Evolutionary conservation across 2,888 invertebrate species (phyloP).

Genomic region (Synergus japonicus): DNA sequence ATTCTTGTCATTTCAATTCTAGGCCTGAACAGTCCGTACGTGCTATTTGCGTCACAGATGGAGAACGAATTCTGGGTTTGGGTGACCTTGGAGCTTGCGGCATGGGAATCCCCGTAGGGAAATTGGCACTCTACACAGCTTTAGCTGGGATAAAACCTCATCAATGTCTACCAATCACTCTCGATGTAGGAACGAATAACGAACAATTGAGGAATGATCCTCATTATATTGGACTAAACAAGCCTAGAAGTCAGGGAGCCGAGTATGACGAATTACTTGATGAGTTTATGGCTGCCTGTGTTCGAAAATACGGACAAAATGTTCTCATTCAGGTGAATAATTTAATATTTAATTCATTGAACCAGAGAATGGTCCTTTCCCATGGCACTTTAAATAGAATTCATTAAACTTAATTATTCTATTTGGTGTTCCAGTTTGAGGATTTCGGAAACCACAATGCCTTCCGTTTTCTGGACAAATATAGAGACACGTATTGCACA

Average conservation of each 20-base stretch:
- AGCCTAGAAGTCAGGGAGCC: slow-evolving; percentile 89
- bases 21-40: slow-evolving; percentile 92
- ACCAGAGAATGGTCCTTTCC: slow-evolving; percentile 37
- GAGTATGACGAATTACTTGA: slow-evolving; percentile 96
- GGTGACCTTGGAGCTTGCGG: slow-evolving; percentile 98
- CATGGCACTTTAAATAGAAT: background rate
- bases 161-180: slow-evolving; percentile 94
- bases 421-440: slow-evolving; percentile 87
- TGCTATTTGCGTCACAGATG: slow-evolving; percentile 96
- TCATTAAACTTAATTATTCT: background rate
- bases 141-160: slow-evolving; percentile 97
- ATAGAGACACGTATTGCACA: slow-evolving; percentile 94
- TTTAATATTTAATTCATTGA: slow-evolving; percentile 47
- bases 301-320: slow-evolving; percentile 91
- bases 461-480: slow-evolving; percentile 94
- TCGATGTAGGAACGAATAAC: slow-evolving; percentile 98
- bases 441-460: slow-evolving; percentile 99
- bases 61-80: slow-evolving; percentile 96
- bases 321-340: slow-evolving; percentile 84
- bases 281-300: slow-evolving; percentile 97
- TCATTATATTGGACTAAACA: slow-evolving; percentile 94
- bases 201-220: slow-evolving; percentile 94
- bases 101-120: slow-evolving; percentile 99
- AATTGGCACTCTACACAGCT: slow-evolving; percentile 96
- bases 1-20: slow-evolving; percentile 57